A percentile compares a stretch with the other conserved stretches of the same genome.
Conservation (phyloP, 2,113 vertebrate species). For the Centrocercus urophasianus region DNA sequence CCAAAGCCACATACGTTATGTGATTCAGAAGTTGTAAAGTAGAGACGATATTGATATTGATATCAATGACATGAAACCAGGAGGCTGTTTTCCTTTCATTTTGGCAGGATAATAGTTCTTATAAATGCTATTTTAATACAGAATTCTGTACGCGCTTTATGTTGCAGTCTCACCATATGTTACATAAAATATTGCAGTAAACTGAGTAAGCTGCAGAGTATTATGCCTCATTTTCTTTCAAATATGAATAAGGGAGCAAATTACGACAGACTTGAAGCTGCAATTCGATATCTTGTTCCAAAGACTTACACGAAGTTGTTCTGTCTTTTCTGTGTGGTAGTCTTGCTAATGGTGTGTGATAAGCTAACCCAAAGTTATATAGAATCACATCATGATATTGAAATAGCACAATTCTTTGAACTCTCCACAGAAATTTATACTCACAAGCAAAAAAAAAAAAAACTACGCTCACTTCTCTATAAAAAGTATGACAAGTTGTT, state of each 20-base stretch:
- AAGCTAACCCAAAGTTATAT: slow-evolving; percentile 39
- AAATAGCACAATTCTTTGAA: slow-evolving; percentile 43
- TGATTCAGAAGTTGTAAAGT: slow-evolving; percentile 32
- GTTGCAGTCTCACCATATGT: background rate
- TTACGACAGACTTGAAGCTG: background rate
- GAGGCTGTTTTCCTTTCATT: slow-evolving; percentile 49
- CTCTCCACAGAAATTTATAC: slow-evolving; percentile 65
- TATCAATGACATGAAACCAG: slow-evolving; percentile 30
- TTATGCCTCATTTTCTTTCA: slow-evolving; percentile 18
- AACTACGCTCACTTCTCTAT: slow-evolving; percentile 24
- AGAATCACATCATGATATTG: slow-evolving; percentile 25
- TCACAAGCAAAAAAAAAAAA: slow-evolving; percentile 30
- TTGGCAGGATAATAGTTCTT: slow-evolving; percentile 16
- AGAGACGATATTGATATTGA: background rate
- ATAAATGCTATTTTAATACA: slow-evolving; percentile 18
- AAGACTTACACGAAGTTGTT: slow-evolving; percentile 54
- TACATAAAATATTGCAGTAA: background rate
- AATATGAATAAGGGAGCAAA: background rate
- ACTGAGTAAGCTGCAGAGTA: background rate
- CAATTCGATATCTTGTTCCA: slow-evolving; percentile 46
- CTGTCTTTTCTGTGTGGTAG: background rate
- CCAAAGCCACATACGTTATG: slow-evolving; percentile 56
- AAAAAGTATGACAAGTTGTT: slow-evolving; percentile 31
- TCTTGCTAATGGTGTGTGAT: slow-evolving; percentile 33
- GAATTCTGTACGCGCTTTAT: background rate